Conservation (phyloP, 2,888 invertebrate species). For the Orchesellides sinensis region DNA sequence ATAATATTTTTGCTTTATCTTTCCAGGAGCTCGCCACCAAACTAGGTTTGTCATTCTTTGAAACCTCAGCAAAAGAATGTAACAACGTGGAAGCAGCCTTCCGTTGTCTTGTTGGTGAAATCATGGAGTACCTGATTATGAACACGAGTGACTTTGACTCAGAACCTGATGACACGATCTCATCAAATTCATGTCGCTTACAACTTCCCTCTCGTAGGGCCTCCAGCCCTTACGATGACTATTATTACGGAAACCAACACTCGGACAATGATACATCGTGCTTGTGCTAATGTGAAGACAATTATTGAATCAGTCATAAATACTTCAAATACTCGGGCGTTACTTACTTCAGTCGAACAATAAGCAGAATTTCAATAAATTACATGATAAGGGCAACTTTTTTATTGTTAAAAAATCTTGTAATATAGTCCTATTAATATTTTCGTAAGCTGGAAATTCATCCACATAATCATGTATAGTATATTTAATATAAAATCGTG, state of each 20-base stretch:
- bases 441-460: too few relatives aligned
- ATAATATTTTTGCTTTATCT: neutral
- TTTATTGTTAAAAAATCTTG: too few relatives aligned
- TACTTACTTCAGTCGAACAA: too few relatives aligned
- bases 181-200: conserved; percentile 35
- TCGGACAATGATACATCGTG: conserved; percentile 39
- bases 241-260: conserved; percentile 23
- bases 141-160: conserved; percentile 54
- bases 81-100: conserved; percentile 67
- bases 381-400: too few relatives aligned
- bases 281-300: conserved; percentile 46
- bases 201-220: conserved; percentile 34
- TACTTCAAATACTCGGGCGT: too few relatives aligned
- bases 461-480: too few relatives aligned
- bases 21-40: conserved; percentile 34
- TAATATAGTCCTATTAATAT: too few relatives aligned
- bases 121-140: conserved; percentile 62
- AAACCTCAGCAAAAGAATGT: conserved; percentile 63
- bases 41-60: conserved; percentile 61
- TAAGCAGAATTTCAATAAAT: too few relatives aligned
- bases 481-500: too few relatives aligned
- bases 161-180: conserved; percentile 23
- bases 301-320: too few relatives aligned
- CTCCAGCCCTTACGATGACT: conserved; percentile 25
- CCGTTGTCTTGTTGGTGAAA: conserved; percentile 65